Evolutionary conservation across 2,888 invertebrate genomes (phyloP).

Genomic region (Theristus sp.): DNA sequence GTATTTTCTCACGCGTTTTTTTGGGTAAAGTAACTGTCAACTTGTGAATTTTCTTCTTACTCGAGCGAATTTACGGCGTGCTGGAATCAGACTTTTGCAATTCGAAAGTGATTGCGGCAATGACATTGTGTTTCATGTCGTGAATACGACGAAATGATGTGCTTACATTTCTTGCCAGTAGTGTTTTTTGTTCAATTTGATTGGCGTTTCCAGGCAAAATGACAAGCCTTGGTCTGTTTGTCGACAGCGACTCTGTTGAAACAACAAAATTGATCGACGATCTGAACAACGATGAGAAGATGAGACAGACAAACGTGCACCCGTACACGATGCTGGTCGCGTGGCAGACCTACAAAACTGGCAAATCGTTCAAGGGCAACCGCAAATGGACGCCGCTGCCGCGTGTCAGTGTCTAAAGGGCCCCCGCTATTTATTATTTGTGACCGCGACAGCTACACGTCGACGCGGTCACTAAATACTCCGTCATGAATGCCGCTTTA

Average conservation of each 20-base stretch:
- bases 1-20: not conserved
- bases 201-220: constrained; percentile 19
- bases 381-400: constrained; percentile 24
- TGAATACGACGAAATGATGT: too few relatives aligned
- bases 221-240: constrained; percentile 22
- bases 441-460: too few relatives aligned
- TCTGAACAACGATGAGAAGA: constrained; percentile 12
- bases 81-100: too few relatives aligned
- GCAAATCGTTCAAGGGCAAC: constrained; percentile 28
- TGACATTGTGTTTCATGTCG: too few relatives aligned
- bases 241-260: constrained; percentile 6
- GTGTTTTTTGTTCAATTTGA: too few relatives aligned
- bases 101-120: too few relatives aligned
- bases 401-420: not conserved
- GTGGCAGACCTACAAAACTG: constrained; percentile 23
- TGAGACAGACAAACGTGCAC: constrained; percentile 26
- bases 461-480: too few relatives aligned
- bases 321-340: constrained; percentile 30
- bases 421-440: not conserved
- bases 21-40: not conserved
- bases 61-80: too few relatives aligned
- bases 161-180: too few relatives aligned
- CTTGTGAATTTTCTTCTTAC: not conserved
- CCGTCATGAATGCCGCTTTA: too few relatives aligned
- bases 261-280: constrained; percentile 44